phyloP scores from a whole-genome alignment of 2,113 vertebrate species.

The Hymenochirus boettgeri region DNA sequence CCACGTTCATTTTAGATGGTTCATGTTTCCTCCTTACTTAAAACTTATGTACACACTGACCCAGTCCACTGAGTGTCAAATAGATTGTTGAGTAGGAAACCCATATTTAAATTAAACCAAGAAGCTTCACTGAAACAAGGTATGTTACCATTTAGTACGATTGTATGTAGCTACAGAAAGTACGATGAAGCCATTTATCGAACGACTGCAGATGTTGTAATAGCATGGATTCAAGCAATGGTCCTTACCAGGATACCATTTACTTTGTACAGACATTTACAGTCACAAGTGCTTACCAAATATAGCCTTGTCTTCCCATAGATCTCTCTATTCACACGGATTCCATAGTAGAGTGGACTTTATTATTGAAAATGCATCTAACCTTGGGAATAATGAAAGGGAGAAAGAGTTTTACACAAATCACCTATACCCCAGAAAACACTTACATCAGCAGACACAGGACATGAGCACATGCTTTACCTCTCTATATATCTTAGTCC shows the following conservation, averaged over 20 bases:
- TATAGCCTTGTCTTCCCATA: constrained; percentile 63
- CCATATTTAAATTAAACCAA: no score
- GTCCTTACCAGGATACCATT: constrained; percentile 54
- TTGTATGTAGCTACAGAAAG: constrained; percentile 59
- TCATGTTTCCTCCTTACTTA: no score
- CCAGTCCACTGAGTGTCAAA: no score
- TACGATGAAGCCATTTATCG: constrained; percentile 70
- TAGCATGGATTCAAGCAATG: constrained; percentile 43
- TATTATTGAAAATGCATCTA: constrained; percentile 57
- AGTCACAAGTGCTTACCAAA: constrained; percentile 60
- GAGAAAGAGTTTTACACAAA: constrained; percentile 54
- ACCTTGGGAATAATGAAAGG: constrained; percentile 41
- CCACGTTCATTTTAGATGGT: no score
- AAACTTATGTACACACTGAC: no score
- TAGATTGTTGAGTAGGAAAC: no score
- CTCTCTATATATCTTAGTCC: constrained; percentile 66
- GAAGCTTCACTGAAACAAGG: constrained; percentile 72
- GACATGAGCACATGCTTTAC: constrained; percentile 41
- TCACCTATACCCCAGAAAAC: constrained; percentile 68
- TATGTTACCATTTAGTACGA: constrained; percentile 74
- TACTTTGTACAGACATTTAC: constrained; percentile 71
- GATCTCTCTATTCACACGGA: constrained; percentile 50
- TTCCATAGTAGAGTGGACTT: constrained; percentile 65
- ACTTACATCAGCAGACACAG: constrained; percentile 45
- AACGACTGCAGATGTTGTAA: constrained; percentile 74